Percentiles rank a stretch among this genome's conserved stretches.
Evolutionary conservation across 2,113 vertebrate genomes (phyloP).

Genomic region (Halcyon malimbica): DNA sequence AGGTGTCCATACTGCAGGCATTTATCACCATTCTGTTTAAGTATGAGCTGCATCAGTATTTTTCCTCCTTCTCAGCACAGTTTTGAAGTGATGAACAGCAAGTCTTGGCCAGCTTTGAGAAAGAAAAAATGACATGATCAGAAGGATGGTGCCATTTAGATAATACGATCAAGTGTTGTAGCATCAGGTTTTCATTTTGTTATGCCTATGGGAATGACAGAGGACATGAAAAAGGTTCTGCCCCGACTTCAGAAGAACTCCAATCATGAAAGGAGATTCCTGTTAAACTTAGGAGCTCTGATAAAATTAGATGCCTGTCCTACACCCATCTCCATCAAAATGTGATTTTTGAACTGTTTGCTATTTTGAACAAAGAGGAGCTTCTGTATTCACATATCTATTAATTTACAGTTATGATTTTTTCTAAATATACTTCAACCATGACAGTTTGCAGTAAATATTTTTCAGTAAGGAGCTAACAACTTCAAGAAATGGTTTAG

Average conservation of each 20-base stretch:
- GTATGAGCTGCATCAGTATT: not conserved
- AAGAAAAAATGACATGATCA: not conserved
- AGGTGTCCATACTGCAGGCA: not conserved
- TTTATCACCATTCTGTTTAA: not conserved
- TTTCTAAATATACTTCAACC: not conserved
- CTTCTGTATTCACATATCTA: not conserved
- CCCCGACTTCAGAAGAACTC: not conserved
- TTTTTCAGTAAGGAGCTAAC: not conserved
- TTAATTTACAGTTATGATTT: accelerated
- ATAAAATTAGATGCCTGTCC: not conserved
- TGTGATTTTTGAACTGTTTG: not conserved
- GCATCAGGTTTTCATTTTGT: not conserved
- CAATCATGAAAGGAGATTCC: not conserved
- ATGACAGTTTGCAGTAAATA: not conserved
- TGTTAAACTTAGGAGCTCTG: not conserved
- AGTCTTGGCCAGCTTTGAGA: not conserved
- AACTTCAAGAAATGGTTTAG: no score
- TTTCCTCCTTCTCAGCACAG: not conserved
- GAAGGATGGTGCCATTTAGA: not conserved
- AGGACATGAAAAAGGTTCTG: not conserved
- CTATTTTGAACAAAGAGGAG: not conserved
- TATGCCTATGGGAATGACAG: not conserved
- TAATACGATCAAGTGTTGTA: not conserved
- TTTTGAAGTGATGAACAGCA: not conserved
- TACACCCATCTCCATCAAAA: not conserved